These are phyloP conservation scores for Poeciliopsis paucimaculata DNA, from an alignment of 2,797 vertebrate genomes.

Conservation along the genomic window DNA sequence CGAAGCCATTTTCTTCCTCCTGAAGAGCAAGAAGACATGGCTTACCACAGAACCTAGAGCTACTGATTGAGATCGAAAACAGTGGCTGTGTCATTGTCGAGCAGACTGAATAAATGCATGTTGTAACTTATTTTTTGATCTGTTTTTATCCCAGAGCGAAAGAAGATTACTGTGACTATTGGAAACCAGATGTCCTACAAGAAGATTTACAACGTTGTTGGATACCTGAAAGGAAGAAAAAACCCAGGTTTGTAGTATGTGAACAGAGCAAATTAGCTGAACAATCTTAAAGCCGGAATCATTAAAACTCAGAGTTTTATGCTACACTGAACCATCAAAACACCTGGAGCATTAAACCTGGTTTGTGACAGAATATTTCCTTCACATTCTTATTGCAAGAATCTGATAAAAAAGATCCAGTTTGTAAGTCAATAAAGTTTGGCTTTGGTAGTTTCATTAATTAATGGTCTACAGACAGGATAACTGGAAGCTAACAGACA, in stretches of 20 bases:
- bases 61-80: not conserved
- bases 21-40: not conserved
- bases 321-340: not conserved
- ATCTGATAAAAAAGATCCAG: not conserved
- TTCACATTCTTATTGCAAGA: not conserved
- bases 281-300: not conserved
- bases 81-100: not conserved
- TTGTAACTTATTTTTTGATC: conserved; percentile 1
- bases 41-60: not conserved
- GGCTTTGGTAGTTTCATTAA: not conserved
- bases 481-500: not conserved
- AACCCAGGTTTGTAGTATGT: conserved; percentile 84
- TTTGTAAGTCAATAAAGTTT: not conserved
- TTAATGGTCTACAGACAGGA: not conserved
- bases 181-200: conserved; percentile 82
- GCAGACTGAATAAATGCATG: not conserved
- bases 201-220: conserved; percentile 88
- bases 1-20: not conserved
- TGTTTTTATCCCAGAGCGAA: conserved; percentile 73
- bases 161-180: conserved; percentile 81
- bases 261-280: not conserved
- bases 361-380: not conserved
- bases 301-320: not conserved
- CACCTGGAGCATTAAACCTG: not conserved
- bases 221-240: conserved; percentile 85